Percentiles rank a stretch among this genome's conserved stretches.
phyloP scores from a whole-genome alignment of 2,113 vertebrate species.

The Asarcornis scutulata region DNA sequence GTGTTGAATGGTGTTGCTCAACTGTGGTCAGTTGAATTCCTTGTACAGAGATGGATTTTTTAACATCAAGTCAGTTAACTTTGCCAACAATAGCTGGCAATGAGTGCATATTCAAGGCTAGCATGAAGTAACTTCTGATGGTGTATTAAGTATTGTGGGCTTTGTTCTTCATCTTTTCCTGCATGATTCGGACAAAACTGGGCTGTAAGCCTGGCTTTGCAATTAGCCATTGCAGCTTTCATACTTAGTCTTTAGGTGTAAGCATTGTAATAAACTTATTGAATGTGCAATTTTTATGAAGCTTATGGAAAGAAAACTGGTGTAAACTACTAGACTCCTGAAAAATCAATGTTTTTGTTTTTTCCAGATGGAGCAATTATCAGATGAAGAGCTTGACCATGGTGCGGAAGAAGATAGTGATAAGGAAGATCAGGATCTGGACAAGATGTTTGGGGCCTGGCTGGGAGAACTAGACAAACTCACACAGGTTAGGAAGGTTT shows the following conservation, averaged over 20 bases:
- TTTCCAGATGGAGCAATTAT: conserved; percentile 94
- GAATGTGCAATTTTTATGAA: background rate
- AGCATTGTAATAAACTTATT: background rate
- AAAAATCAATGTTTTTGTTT: background rate
- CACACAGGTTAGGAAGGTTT: conserved; percentile 82
- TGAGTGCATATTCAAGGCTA: background rate
- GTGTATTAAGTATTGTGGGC: background rate
- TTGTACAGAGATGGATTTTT: conserved; percentile 42
- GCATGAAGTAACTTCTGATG: background rate
- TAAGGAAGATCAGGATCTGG: conserved; percentile 97
- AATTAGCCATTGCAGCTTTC: background rate
- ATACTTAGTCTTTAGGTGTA: background rate
- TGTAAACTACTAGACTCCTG: too few relatives aligned
- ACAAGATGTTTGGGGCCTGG: conserved; percentile 99
- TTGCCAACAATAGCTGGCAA: conserved; percentile 19
- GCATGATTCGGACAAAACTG: background rate
- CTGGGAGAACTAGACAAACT: conserved; percentile 97
- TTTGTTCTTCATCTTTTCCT: background rate
- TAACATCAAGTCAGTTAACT: background rate
- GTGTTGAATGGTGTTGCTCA: conserved; percentile 26
- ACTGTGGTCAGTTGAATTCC: conserved; percentile 55
- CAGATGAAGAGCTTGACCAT: conserved; percentile 97
- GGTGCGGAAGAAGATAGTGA: conserved; percentile 97
- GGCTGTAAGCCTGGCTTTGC: background rate
- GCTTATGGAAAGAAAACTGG: background rate